A percentile compares a stretch with the other conserved stretches of the same genome.
Evolutionary conservation across 1,140 invertebrate species (phyloP).

Genomic region (Antheraea pernyi): DNA sequence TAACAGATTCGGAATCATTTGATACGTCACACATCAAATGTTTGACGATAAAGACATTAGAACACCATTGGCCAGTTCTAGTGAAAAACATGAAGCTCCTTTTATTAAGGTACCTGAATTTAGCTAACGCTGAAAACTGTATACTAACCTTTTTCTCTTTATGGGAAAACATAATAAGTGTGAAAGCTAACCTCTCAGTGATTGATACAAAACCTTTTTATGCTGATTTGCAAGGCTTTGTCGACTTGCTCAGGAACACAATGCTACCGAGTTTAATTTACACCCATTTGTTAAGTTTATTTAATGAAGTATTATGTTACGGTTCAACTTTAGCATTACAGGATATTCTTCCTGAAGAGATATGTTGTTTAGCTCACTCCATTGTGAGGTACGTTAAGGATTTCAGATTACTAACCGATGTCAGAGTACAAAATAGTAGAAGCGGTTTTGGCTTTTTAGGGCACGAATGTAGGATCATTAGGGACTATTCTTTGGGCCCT

Average conservation of each 20-base stretch:
- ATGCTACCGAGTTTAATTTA: constrained; percentile 89
- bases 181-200: constrained; percentile 93
- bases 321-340: constrained; percentile 93
- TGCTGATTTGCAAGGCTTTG: constrained; percentile 89
- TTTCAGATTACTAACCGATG: constrained; percentile 86
- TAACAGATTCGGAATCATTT: constrained; percentile 88
- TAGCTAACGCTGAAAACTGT: constrained; percentile 82
- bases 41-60: constrained; percentile 90
- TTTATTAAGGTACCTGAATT: constrained; percentile 79
- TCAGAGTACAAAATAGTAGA: constrained; percentile 70
- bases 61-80: constrained; percentile 89
- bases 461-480: constrained; percentile 68
- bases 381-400: constrained; percentile 92
- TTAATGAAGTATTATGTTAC: constrained; percentile 94
- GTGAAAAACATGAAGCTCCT: constrained; percentile 84
- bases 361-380: constrained; percentile 90
- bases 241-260: constrained; percentile 85
- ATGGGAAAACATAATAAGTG: constrained; percentile 95
- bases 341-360: constrained; percentile 91
- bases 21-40: constrained; percentile 91
- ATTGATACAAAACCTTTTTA: constrained; percentile 94
- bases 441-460: constrained; percentile 80
- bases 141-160: constrained; percentile 90
- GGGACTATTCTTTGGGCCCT: constrained; percentile 57
- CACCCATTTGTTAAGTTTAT: constrained; percentile 89